Conservation (phyloP, 2,113 vertebrate genomes). For the Eptesicus fuscus region DNA sequence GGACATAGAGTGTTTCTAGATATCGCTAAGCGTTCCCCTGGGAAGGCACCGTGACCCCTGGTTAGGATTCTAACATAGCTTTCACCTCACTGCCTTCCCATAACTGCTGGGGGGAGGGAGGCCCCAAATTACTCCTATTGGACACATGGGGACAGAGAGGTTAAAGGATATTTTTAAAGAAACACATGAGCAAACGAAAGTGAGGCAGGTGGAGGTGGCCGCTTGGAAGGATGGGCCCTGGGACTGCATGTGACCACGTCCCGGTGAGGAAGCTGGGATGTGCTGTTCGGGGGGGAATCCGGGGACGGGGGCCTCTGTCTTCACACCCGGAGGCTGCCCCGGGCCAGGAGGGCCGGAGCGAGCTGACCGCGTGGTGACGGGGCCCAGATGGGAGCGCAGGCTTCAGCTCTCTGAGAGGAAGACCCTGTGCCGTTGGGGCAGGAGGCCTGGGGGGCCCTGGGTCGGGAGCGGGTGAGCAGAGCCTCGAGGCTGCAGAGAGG, state of each 20-base stretch:
- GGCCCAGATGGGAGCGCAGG: not conserved
- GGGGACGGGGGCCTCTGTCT: not conserved
- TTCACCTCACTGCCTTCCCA: not conserved
- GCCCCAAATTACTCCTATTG: not conserved
- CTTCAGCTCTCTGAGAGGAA: not conserved
- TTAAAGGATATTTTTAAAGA: not conserved
- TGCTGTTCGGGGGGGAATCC: not conserved
- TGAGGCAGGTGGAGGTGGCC: not conserved
- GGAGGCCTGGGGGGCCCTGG: not conserved
- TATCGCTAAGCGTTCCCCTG: not conserved
- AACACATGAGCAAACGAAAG: not conserved
- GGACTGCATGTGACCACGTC: not conserved
- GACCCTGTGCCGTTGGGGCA: not conserved
- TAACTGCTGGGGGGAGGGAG: not conserved
- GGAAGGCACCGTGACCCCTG: not conserved
- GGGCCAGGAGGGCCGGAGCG: not conserved
- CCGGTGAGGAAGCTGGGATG: not conserved
- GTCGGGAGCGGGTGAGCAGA: not conserved
- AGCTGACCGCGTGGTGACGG: rapidly evolving
- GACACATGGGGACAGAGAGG: not conserved
- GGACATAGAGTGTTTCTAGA: not conserved
- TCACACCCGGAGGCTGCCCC: not conserved
- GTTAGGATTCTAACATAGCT: not conserved
- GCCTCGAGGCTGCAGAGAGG: not conserved
- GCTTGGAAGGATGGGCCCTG: not conserved